Base-by-base conservation (phyloP, 2,797 vertebrate genomes). In the Coendou prehensilis region DNA sequence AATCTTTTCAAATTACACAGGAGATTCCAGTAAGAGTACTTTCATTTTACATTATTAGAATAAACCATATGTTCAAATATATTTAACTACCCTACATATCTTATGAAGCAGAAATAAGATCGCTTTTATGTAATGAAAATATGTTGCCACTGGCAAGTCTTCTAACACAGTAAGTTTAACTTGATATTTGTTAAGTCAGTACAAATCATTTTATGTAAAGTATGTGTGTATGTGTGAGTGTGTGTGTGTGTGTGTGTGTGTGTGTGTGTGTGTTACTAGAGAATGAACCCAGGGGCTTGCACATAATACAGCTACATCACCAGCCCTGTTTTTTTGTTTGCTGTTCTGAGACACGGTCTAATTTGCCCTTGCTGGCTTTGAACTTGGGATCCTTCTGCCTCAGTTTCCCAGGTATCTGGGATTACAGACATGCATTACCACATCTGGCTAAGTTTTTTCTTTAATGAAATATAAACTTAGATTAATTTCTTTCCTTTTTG, bases 401-500 rank as follows among this genome's bases (percentile, higher is more conserved):
- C 71, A 47, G 71, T 10, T 28, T 75, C 22, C 41, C 41, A 28
- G 0, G 22, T 45, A 14, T 1, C 11, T 75, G 71, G 22, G 23
- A 28, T 47, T 75, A 75, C 9, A 23, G 41, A 47, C 71, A 71
- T 22, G 9, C 18, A 71, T n/a, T 71, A 41, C 69, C n/a, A 71
- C 69, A 71, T 8, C 69, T 71, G 69, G 69, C 3, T 71, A 50
- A 9, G 0, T 6, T 41, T 54, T 78, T 80, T 80, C 37, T 30
- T 75, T 41, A 87, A 64, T 59, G 26, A 96, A 87, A 47, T 63
- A 10, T 50, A 93, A 93, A 87, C 69, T 73, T 64, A 41, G 23
- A 61, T 59, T 86, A 17, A 41, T 91, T 82, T 84, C 26, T 86
- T 92, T 81, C 87, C 61, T 73, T 87, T 87, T 47, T 83, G 73